Conservation (phyloP, 2,113 vertebrate species). For the Stigmatopora nigra region DNA sequence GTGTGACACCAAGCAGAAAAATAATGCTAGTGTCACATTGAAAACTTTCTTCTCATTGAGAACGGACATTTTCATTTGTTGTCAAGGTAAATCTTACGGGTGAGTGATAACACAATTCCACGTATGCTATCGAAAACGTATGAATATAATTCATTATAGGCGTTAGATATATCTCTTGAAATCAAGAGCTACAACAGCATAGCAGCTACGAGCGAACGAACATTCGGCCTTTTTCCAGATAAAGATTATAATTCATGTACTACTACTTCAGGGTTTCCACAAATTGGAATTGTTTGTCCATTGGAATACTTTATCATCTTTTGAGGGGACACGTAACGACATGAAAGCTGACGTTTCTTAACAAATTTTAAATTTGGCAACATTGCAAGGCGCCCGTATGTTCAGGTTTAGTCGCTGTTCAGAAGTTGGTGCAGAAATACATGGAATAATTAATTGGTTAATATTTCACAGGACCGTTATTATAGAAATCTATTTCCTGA, state of each 20-base stretch:
- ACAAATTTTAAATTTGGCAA: not conserved
- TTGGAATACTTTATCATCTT: not conserved
- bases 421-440: not conserved
- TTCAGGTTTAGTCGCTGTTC: not conserved
- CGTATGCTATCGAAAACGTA: not conserved
- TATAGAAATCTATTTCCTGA: conserved; percentile 16
- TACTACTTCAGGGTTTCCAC: not conserved
- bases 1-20: conserved; percentile 34
- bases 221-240: not conserved
- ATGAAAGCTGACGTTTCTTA: not conserved
- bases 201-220: conserved; percentile 21
- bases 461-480: conserved; percentile 27
- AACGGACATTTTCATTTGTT: not conserved
- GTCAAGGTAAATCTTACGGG: not conserved
- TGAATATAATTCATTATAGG: fast-evolving
- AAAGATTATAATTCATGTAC: not conserved
- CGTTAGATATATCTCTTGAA: not conserved
- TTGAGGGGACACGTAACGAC: not conserved
- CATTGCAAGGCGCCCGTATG: not conserved
- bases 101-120: fast-evolving
- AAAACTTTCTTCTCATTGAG: conserved; percentile 11
- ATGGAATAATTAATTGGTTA: not conserved
- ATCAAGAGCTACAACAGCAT: not conserved
- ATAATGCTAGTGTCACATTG: conserved; percentile 56
- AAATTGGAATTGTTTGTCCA: not conserved